Base-by-base conservation (phyloP, 2,113 vertebrate species). In the Scatophagus argus region DNA sequence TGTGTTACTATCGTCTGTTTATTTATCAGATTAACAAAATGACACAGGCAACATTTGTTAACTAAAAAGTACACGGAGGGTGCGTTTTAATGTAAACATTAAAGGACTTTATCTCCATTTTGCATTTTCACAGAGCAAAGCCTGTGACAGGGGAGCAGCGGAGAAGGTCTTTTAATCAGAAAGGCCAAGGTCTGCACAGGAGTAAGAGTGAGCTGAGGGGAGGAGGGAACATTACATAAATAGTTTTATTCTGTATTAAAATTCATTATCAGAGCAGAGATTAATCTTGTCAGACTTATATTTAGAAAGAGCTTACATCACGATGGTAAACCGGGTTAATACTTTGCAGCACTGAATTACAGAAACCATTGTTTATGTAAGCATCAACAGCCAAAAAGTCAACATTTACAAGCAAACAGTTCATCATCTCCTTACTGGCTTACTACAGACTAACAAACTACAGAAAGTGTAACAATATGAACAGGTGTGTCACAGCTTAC, bases 291-390 rank as follows among this genome's bases (percentile, higher is more conserved):
- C 81, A 81, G 75, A 77, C 58, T 82, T 90, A 89, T 90, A 81
- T 91, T 91, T 88, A 87, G 89, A 81, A 90, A 77, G 60, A n/a
- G 64, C 73, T 93, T 89, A 88, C 80, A 79, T 92, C 78, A 84
- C 55, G 34, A 54, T 54, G 58, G 68, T 31, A 74, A 86, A 88
- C 54, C 73, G 83, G 77, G 79, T 76, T 83, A 87, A 82, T 73
- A 54, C 64, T 73, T 72, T 23, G 58, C 69, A 65, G 56, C 34
- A 13, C 31, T 11, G 19, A 56, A 58, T n/a, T 8, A 82, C 29
- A 80, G 38, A 74, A 58, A 66, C 43, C 43, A 47, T 14, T 44
- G 46, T 79, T 90, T 77, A 85, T 64, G 60, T 70, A 82, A 88
- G 78, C 38, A 51, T 25, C 52, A 43, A 41, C 41, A 31, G 62